Conservation (phyloP, 2,113 vertebrate genomes). For the Pyrgilauda ruficollis region DNA sequence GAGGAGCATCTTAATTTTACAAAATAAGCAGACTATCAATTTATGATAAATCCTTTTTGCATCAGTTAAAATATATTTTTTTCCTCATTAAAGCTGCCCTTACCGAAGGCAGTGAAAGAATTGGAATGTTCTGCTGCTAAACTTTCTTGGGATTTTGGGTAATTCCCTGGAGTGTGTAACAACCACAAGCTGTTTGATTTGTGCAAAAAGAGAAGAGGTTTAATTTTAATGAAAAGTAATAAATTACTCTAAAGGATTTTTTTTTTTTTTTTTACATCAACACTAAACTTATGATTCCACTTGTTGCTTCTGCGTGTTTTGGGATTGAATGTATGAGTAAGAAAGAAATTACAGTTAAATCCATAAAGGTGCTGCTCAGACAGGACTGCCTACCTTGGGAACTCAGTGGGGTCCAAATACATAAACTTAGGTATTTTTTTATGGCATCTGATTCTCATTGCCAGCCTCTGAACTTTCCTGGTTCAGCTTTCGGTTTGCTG, state of each 20-base stretch:
- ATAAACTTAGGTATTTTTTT: fast-evolving
- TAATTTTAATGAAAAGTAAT: neutral
- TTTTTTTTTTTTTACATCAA: neutral
- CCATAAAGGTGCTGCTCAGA: neutral
- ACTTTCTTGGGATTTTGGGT: neutral
- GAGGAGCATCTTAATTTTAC: neutral
- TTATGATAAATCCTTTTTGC: neutral
- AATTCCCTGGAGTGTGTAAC: neutral
- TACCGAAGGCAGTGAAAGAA: neutral
- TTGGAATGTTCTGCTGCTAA: neutral
- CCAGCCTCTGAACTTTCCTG: neutral
- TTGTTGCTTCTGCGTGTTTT: neutral
- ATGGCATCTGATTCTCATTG: neutral
- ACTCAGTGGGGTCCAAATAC: neutral
- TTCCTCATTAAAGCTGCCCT: neutral
- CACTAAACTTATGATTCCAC: neutral
- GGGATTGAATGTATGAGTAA: neutral
- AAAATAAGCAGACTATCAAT: neutral
- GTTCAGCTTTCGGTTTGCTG: neutral
- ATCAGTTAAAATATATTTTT: neutral
- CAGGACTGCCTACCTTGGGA: neutral
- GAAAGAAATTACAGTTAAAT: neutral
- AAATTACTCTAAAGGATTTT: neutral
- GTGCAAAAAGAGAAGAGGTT: neutral
- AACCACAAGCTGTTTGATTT: neutral